A percentile compares a stretch with the other conserved stretches of the same genome.
phyloP scores from a whole-genome alignment of 2,888 invertebrate genomes.

The Amiota mariae region DNA sequence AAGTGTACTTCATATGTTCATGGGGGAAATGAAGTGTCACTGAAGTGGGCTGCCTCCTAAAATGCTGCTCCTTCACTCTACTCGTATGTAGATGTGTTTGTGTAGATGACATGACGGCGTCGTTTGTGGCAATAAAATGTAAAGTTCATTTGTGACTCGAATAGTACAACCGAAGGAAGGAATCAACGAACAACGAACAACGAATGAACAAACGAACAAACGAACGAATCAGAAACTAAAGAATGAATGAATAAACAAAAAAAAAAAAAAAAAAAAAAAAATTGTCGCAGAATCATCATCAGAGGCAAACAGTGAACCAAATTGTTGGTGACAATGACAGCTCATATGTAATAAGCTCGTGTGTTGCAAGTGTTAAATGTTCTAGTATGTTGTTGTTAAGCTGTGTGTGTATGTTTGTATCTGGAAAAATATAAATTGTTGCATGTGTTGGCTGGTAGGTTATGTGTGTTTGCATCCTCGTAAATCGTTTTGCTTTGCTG shows the following conservation, averaged over 20 bases:
- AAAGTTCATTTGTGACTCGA: conserved; percentile 26
- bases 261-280: conserved; percentile 4
- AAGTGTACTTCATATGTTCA: too few relatives aligned
- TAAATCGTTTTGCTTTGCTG: conserved; percentile 8
- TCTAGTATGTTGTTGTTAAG: background rate
- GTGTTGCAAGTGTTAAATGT: conserved; percentile 17
- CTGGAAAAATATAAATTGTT: conserved; percentile 14
- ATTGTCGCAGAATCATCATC: conserved; percentile 12
- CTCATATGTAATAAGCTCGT: conserved; percentile 24
- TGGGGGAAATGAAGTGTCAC: too few relatives aligned
- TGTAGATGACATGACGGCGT: background rate
- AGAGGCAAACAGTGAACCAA: background rate
- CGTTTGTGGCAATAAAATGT: conserved; percentile 38
- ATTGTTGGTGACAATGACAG: conserved; percentile 13
- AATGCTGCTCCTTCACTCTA: too few relatives aligned
- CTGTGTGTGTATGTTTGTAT: background rate
- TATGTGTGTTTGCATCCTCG: conserved; percentile 12
- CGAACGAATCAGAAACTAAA: background rate
- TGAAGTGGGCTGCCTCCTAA: too few relatives aligned
- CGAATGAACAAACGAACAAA: conserved; percentile 16
- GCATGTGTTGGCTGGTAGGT: background rate
- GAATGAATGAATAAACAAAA: conserved; percentile 6
- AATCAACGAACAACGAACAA: conserved; percentile 30
- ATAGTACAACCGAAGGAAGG: conserved; percentile 28
- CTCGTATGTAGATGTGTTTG: conserved; percentile 4